phyloP scores from a whole-genome alignment of 2,888 invertebrate genomes.

The Leptopilina myrica region DNA sequence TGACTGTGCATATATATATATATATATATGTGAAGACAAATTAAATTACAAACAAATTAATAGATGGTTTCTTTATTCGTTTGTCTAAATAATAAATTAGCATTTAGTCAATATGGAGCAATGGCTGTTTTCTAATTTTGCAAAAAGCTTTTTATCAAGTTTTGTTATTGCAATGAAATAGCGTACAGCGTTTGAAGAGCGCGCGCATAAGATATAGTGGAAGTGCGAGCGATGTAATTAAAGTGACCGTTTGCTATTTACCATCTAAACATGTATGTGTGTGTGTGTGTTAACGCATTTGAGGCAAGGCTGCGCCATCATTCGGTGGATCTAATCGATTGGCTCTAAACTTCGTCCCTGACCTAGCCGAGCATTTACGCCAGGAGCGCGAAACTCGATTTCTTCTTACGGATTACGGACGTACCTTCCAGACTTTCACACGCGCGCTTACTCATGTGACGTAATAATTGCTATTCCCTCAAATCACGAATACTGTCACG shows the following conservation, averaged over 20 bases:
- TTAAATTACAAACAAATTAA: too few relatives aligned
- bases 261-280: neutral
- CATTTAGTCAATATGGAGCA: neutral
- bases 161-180: neutral
- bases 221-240: constrained; percentile 17
- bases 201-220: constrained; percentile 16
- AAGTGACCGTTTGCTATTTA: constrained; percentile 28
- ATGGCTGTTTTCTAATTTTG: constrained; percentile 11
- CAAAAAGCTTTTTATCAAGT: constrained; percentile 29
- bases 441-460: constrained; percentile 24
- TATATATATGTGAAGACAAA: neutral
- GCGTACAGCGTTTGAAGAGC: neutral
- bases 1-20: neutral
- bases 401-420: constrained; percentile 38
- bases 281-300: constrained; percentile 22
- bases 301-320: constrained; percentile 30
- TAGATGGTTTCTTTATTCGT: neutral
- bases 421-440: constrained; percentile 35
- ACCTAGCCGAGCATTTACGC: constrained; percentile 38
- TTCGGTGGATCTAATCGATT: constrained; percentile 41
- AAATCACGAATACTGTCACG: constrained; percentile 26
- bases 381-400: constrained; percentile 38
- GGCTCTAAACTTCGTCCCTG: constrained; percentile 37
- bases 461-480: constrained; percentile 35
- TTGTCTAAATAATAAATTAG: neutral